Base-by-base conservation (phyloP, 2,888 invertebrate genomes). In the Drosophila lacicola region DNA sequence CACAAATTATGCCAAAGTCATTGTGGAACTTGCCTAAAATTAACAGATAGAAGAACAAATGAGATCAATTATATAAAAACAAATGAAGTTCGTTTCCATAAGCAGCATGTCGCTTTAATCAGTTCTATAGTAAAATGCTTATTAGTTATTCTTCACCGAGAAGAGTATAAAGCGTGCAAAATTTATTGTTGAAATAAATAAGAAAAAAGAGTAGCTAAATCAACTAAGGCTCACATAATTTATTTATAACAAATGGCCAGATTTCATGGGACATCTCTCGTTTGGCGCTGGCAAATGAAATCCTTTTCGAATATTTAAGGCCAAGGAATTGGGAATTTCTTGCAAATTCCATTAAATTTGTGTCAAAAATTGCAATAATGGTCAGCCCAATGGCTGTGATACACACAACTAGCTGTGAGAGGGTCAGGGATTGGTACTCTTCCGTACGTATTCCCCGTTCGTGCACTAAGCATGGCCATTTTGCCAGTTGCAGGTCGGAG, bases 311-410 rank as follows among this genome's bases (percentile, higher is more conserved):
- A 72, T 78, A 65, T 78, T 73, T 74, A 66, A 65, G 55, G 29
- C 14, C 33, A 29, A 42, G 36, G n/a, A 10, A 14, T 46, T 42
- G 33, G 13, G 14, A 29, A 33, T 36, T 46, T 19, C 33, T 60
- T 57, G 29, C 14, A 72, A 78, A 75, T 69, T 67, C 46, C 51
- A 69, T 81, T 84, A 66, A 73, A 64, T 69, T 73, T 68, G 65
- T 78, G 79, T 70, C 76, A 71, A 78, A 81, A 82, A 72, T 78
- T 78, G 84, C 74, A 74, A 82, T 77, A 74, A 71, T 69, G 70
- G 67, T 60, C 54, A 66, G 45, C n/a, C 21, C 11, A 58, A 29
- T 29, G 29, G 29, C 8, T 8, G 29, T 29, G 29, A 0, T 29
- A 8, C 29, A 29, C 8, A 29, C 29, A 29, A 8, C 29, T 29